phyloP scores from a whole-genome alignment of 2,113 vertebrate genomes.

The Laterallus jamaicensis region DNA sequence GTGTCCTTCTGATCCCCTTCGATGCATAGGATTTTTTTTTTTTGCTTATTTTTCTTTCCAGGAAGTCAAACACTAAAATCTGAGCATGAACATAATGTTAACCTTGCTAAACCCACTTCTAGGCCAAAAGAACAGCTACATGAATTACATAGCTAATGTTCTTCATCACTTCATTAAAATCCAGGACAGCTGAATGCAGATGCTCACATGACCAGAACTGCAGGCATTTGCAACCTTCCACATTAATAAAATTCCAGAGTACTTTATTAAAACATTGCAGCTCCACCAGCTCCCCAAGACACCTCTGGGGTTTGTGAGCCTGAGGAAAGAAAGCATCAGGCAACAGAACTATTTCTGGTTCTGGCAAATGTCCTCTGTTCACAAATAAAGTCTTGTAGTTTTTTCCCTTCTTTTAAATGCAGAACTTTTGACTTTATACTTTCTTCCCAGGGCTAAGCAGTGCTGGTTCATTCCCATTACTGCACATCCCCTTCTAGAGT shows the following conservation, averaged over 20 bases:
- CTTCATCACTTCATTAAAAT: slow-evolving; percentile 14
- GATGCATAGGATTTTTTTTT: background rate
- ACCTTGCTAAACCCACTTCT: background rate
- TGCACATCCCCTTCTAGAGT: background rate
- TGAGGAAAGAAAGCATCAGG: background rate
- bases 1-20: background rate
- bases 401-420: slow-evolving; percentile 2
- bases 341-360: slow-evolving; percentile 11
- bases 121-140: background rate
- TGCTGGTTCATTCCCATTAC: background rate
- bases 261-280: slow-evolving; percentile 3
- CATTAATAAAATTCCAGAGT: slow-evolving; percentile 16
- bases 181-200: slow-evolving; percentile 10
- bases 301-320: background rate
- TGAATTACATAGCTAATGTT: background rate
- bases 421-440: slow-evolving; percentile 21
- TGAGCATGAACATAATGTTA: background rate
- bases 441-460: slow-evolving; percentile 2
- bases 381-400: slow-evolving; percentile 13
- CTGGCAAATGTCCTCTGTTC: background rate
- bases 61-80: background rate
- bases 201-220: background rate
- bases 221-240: background rate
- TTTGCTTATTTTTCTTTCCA: background rate
- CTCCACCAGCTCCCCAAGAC: background rate